Base-by-base conservation (phyloP, 1,140 invertebrate species). In the Diprion similis region DNA sequence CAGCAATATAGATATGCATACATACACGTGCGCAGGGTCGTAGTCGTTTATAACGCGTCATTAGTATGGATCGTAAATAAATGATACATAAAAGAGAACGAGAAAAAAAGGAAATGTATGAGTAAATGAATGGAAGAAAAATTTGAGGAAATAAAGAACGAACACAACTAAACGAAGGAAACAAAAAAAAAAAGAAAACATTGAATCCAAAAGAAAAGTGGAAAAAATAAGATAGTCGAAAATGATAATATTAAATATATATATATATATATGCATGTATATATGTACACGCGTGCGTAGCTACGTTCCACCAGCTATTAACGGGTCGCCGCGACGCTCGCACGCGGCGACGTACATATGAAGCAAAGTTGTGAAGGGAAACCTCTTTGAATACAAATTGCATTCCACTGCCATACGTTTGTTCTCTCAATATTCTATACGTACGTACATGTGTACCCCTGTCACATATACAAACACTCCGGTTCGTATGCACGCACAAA, bases 51-150 rank as follows among this genome's bases (percentile, higher is more conserved):
- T 59, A 59, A 59, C 51, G 51, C 51, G 51, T 59, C 51, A 59
- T 59, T 59, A 59, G 51, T 59, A 59, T 59, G 51, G 51, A 59
- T 59, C 51, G 51, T 59, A 59, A 59, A 59, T 59, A 59, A 59
- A 59, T 59, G 51, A 59, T 59, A 59, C 24, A 37, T 59, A 59
- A 59, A 59, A 59, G 11, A 59, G n/a, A 59, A 59, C 0, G 51
- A 59, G 24, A 6, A 59, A 59, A 15, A 59, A 59, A 59, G 51
- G 9, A 59, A 15, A 59, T 37, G 24, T 37, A 37, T 6, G 6
- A 37, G 6, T 37, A 37, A 37, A 37, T 37, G 24, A 37, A 37
- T 37, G 24, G 24, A 37, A 4, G 24, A 37, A 37, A 37, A 37
- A 37, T 37, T 37, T 37, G 24, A 37, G 24, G 24, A 59, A 59